Evolutionary conservation across 2,113 vertebrate genomes (phyloP), one percentile per base, ranked within the genome.

Genomic region (Odontesthes bonariensis): DNA sequence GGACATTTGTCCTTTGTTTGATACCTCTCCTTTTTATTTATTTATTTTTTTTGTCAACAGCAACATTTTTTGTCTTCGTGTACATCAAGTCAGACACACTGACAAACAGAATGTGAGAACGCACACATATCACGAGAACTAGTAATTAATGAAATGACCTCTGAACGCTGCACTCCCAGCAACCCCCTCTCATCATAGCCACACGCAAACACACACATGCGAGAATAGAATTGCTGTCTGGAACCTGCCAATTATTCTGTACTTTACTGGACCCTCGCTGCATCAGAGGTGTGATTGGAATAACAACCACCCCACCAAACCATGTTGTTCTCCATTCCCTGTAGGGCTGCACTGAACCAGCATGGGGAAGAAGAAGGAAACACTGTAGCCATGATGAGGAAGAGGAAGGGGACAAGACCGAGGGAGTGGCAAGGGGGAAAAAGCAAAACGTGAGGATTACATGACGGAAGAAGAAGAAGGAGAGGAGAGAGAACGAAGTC

Each of bases 251-350:
- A 94, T 94, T 94, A 94, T 89, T 91, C 89, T 86, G 89, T 86
- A 92, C 91, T 92, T 94, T 94, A 94, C 92, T 92, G 91, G 91
- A 92, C 90, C 87, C 88, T 87, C 75, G 65, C 91, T 89, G 86
- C 91, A 90, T 91, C 81, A 66, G 87, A 92, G 87, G 92, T 95
- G 94, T 94, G 94, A 94, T 93, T 91, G 92, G 94, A 95, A 95
- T 94, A 94, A 91, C 90, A 94, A 94, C 91, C 88, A 92, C 77
- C 76, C 55, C 91, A 90, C 88, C 69, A 52, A 92, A 90, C 86
- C 81, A 85, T 76, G 77, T 85, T 82, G 88, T 91, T 85, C 92
- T 86, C 81, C 86, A 69, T 86, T 89, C 86, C 87, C 87, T 82
- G 78, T 84, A 81, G 84, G 78, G 82, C 79, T 76, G 85, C 83